Percentiles rank a stretch among this genome's conserved stretches.
Conservation (phyloP, 2,113 vertebrate genomes). For the Girardinichthys multiradiatus region DNA sequence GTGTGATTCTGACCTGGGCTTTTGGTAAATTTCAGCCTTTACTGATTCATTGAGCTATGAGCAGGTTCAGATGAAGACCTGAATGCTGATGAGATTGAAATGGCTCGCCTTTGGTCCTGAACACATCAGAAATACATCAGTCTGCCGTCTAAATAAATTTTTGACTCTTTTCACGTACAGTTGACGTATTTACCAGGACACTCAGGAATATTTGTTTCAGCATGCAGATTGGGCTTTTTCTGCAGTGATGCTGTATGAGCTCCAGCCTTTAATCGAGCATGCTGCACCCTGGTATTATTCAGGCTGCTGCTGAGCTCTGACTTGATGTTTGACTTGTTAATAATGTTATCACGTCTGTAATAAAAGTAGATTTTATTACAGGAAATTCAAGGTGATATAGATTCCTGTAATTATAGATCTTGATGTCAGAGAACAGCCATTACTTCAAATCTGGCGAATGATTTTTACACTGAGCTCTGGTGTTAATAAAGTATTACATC, state of each 20-base stretch:
- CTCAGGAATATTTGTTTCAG: constrained; percentile 31
- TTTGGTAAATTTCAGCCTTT: constrained; percentile 10
- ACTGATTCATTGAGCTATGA: background rate
- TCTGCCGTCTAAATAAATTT: constrained; percentile 53
- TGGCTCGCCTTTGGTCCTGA: constrained; percentile 29
- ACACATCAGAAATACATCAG: constrained; percentile 26
- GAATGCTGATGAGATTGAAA: constrained; percentile 40
- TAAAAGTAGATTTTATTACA: background rate
- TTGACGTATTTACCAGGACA: constrained; percentile 42
- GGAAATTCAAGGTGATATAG: background rate
- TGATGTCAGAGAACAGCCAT: constrained; percentile 6
- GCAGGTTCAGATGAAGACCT: constrained; percentile 19
- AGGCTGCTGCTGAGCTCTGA: constrained; percentile 2
- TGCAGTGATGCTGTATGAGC: constrained; percentile 18
- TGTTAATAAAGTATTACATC: constrained; percentile 1
- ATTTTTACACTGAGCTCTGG: background rate
- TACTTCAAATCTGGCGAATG: constrained; percentile 15
- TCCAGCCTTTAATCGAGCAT: constrained; percentile 13
- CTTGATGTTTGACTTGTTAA: constrained; percentile 12
- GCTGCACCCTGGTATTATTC: constrained; percentile 20
- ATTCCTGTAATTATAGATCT: constrained; percentile 1
- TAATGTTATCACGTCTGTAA: constrained; percentile 14
- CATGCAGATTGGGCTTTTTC: constrained; percentile 38
- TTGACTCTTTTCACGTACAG: constrained; percentile 33
- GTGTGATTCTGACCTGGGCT: constrained; percentile 12